phyloP scores from a whole-genome alignment of 2,113 vertebrate genomes.

The Gila orcuttii region DNA sequence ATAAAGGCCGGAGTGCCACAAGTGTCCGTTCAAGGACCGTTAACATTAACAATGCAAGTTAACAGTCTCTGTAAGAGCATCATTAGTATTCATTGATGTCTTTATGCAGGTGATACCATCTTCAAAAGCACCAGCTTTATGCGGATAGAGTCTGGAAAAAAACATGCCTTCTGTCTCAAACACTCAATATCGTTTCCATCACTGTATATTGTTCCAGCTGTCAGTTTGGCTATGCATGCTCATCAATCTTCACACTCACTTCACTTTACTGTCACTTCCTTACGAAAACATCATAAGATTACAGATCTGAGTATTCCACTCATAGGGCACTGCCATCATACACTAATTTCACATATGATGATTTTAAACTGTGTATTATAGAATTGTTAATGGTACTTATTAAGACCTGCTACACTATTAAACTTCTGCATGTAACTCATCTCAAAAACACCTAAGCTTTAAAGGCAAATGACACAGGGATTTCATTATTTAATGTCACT shows the following conservation, averaged over 20 bases:
- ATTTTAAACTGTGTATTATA: background rate
- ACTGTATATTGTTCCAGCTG: background rate
- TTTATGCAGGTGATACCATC: background rate
- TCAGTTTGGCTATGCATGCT: background rate
- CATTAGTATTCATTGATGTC: background rate
- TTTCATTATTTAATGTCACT: background rate
- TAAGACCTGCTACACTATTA: background rate
- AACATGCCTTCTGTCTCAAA: constrained; percentile 7
- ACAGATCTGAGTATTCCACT: background rate
- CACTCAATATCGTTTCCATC: background rate
- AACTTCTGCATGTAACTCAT: background rate
- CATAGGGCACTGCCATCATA: background rate
- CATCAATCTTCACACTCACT: background rate
- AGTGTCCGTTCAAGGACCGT: background rate
- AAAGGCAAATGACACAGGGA: background rate
- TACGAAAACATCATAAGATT: background rate
- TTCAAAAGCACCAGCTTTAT: background rate
- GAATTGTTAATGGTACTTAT: background rate
- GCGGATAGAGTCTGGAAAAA: background rate
- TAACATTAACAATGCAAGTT: background rate
- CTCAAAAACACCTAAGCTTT: background rate
- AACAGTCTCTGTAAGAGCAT: background rate
- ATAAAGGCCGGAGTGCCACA: background rate
- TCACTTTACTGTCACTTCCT: background rate
- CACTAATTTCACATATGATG: background rate